Evolutionary conservation across 1,140 invertebrate species (phyloP), one percentile per base, ranked within the genome.

Genomic region (Drosophila virilis): DNA sequence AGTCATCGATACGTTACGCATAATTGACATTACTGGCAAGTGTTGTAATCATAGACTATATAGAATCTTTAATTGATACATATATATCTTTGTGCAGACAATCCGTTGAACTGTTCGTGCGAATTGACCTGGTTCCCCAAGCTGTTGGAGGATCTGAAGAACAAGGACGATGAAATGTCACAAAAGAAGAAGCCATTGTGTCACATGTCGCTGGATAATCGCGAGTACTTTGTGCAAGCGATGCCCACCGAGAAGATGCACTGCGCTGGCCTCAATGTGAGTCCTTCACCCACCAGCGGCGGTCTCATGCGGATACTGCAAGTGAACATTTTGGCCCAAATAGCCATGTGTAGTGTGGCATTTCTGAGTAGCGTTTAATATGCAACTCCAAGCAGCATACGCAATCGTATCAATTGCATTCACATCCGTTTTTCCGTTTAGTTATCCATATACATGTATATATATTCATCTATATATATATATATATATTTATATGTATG

Each of bases 21-120:
- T 97, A 54, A 94, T 98, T 58, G 97, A 98, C 91, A 95, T 98
- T 70, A 97, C 96, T 93, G 97, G 97, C 97, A 94, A 83, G 81
- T 90, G 22, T 64, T 28, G 32, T 6, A 37, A n/a, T 5, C 60
- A 54, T 28, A n/a, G 61, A 35, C 37, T 28, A 8, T 51, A 17
- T 6, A 8, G 2, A 17, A 13, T 1, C 12, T n/a, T 17, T 48
- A 15, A 57, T 43, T 43, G 0, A 13, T 6, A 48, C 15, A 5
- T n/a, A 6, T 68, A 0, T 0, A 17, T 59, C 55, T 70, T 68
- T 79, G 92, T 90, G 43, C 91, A 98, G 97, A 97, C 93, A 98
- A 98, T 92, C 97, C 97, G 1, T 92, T 98, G 73, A 93, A 96
- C 43, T 98, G 97, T 90, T 96, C 97, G 75, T 98, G 97, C 89